A percentile compares a stretch with the other conserved stretches of the same genome.
These are phyloP conservation scores for Intellagama lesueurii DNA, from an alignment of 2,797 vertebrate genomes.

Conservation along the genomic window DNA sequence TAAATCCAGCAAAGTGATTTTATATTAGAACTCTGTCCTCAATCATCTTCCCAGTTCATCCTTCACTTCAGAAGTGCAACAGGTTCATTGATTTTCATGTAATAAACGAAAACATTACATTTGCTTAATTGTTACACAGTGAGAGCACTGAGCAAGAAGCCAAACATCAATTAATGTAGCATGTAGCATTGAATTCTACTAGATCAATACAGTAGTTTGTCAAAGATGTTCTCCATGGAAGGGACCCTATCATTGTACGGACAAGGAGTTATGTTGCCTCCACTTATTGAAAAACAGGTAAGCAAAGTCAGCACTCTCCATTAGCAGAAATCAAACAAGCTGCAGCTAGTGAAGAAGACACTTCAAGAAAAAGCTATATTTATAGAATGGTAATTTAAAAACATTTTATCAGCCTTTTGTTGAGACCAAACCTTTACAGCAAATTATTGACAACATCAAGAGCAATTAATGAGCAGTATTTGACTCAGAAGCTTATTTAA, in stretches of 20 bases:
- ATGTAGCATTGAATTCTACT: conserved; percentile 84
- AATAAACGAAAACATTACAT: conserved; percentile 97
- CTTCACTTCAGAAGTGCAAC: conserved; percentile 82
- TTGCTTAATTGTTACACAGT: conserved; percentile 91
- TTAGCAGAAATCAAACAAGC: conserved; percentile 96
- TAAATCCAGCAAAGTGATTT: conserved; percentile 59
- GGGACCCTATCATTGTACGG: conserved; percentile 72
- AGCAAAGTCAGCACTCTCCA: conserved; percentile 94
- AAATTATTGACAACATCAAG: conserved; percentile 85
- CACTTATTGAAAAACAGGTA: conserved; percentile 81
- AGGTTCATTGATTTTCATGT: conserved; percentile 98
- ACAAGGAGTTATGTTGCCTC: conserved; percentile 78
- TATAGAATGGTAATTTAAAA: conserved; percentile 97
- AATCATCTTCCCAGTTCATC: conserved; percentile 76
- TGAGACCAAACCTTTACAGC: conserved; percentile 81
- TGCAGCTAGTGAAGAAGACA: conserved; percentile 77
- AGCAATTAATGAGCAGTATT: conserved; percentile 86
- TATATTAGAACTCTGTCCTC: conserved; percentile 77
- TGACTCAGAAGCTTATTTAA: conserved; percentile 88
- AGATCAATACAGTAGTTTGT: conserved; percentile 97
- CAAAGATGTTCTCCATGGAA: conserved; percentile 89
- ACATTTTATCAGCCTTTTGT: conserved; percentile 89
- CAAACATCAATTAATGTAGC: conserved; percentile 90
- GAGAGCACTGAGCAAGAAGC: conserved; percentile 89
- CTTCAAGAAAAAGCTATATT: conserved; percentile 84